A percentile compares a stretch with the other conserved stretches of the same genome.
Conservation (phyloP, 2,113 vertebrate species). For the Pavo muticus region DNA sequence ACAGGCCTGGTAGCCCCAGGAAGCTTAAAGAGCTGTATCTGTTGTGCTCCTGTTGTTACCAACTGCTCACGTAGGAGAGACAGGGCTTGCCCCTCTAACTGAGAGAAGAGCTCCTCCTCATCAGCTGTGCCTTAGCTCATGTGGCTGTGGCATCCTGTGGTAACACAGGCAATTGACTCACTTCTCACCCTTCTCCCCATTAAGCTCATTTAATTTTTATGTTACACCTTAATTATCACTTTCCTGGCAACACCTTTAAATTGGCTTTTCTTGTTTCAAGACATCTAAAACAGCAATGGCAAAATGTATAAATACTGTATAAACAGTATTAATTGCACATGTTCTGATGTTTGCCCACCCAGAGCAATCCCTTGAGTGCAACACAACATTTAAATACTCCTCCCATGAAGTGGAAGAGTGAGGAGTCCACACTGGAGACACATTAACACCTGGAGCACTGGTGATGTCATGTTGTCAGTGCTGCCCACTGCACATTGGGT, state of each 20-base stretch:
- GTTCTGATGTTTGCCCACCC: neutral
- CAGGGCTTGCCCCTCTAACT: neutral
- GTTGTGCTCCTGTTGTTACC: conserved; percentile 12
- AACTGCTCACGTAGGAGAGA: neutral
- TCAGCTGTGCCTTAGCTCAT: neutral
- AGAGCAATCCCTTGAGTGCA: neutral
- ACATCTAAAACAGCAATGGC: neutral
- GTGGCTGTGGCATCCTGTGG: neutral
- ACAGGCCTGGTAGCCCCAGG: neutral
- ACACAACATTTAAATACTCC: neutral
- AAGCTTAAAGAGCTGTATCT: neutral
- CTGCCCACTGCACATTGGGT: neutral
- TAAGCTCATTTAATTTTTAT: conserved; percentile 13
- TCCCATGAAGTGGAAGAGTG: neutral
- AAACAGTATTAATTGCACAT: neutral
- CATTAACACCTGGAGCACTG: neutral
- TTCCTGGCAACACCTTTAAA: conserved; percentile 13
- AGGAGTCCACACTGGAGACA: neutral
- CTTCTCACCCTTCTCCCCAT: neutral
- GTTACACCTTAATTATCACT: conserved; percentile 1
- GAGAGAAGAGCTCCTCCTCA: neutral
- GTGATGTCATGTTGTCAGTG: neutral
- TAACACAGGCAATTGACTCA: neutral
- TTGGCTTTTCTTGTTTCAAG: neutral
- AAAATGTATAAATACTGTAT: neutral